Evolutionary conservation across 30 jellyfish, hydroid and myxozoan genomes (phyloP).

Genomic region (Cassiopea andromeda): DNA sequence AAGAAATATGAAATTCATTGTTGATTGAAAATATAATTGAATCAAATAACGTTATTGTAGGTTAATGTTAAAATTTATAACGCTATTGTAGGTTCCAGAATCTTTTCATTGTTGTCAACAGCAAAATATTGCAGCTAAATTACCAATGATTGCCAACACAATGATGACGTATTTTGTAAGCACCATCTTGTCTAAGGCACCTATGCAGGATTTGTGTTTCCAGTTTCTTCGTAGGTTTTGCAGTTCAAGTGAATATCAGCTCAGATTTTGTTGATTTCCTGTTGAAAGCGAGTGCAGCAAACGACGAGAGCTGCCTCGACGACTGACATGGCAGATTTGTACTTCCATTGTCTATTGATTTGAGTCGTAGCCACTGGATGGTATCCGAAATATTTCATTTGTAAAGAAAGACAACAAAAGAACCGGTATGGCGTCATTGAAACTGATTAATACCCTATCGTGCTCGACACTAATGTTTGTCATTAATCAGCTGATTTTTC

Average conservation of each 20-base stretch:
- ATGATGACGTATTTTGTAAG: not conserved
- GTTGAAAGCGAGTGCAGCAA: not conserved
- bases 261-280: not conserved
- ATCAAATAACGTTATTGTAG: not conserved
- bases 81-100: not conserved
- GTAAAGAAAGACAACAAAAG: not conserved
- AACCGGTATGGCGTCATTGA: not conserved
- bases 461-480: not conserved
- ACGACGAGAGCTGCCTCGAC: not conserved
- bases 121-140: not conserved
- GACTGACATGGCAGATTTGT: not conserved
- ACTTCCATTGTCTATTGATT: not conserved
- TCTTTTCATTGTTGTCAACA: not conserved
- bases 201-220: not conserved
- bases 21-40: too few relatives aligned
- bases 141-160: not conserved
- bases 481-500: not conserved
- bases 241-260: not conserved
- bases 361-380: not conserved
- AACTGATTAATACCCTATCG: not conserved
- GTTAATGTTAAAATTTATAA: not conserved
- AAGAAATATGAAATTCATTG: not conserved
- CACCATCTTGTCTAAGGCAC: not conserved
- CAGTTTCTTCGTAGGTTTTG: not conserved
- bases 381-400: not conserved